A percentile compares a stretch with the other conserved stretches of the same genome.
These are phyloP conservation scores for Gouania willdenowi DNA, from an alignment of 2,797 vertebrate species.

Conservation along the genomic window DNA sequence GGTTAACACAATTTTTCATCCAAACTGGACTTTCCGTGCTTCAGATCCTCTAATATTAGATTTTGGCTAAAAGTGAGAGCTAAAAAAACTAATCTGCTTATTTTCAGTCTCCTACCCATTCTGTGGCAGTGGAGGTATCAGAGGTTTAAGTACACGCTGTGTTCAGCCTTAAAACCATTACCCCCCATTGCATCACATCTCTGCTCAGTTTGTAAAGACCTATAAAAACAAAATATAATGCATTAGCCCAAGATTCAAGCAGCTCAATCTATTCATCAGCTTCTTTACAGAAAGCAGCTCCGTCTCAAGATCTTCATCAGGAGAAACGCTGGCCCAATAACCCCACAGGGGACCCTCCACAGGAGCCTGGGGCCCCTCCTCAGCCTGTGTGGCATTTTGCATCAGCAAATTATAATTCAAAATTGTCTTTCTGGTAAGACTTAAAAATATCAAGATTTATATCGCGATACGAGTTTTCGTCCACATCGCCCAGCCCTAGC, in stretches of 20 bases:
- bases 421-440: too few species aligned
- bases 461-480: too few species aligned
- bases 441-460: too few species aligned
- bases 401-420: too few species aligned
- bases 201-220: conserved; percentile 10
- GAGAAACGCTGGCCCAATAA: conserved; percentile 13
- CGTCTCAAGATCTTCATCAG: conserved; percentile 22
- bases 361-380: not conserved
- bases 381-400: not conserved
- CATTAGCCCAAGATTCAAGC: not conserved
- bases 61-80: too few species aligned
- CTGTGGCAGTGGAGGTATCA: conserved; percentile 1
- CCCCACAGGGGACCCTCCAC: conserved; percentile 2
- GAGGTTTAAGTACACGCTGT: not conserved
- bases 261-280: conserved; percentile 7
- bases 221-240: too few species aligned
- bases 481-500: too few species aligned
- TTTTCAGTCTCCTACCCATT: not conserved
- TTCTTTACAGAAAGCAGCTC: conserved; percentile 22
- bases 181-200: conserved; percentile 54
- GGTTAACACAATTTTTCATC: too few species aligned
- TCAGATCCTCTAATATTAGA: too few species aligned
- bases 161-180: conserved; percentile 26
- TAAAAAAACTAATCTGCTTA: not conserved
- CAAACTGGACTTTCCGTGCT: too few species aligned